Conservation (phyloP, 1,140 invertebrate genomes). For the Orius insidiosus region DNA sequence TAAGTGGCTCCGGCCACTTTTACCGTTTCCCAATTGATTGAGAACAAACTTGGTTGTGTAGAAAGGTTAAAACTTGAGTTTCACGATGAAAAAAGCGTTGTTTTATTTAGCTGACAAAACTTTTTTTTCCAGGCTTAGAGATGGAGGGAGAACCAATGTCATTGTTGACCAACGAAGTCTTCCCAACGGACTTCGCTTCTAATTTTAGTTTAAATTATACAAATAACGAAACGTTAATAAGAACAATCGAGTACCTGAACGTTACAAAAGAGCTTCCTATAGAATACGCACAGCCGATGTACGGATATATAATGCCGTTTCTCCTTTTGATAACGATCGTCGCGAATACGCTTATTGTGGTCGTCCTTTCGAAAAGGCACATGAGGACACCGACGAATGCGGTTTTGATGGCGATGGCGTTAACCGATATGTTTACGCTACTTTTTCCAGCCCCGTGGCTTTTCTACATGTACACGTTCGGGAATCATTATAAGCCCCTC, state of each 20-base stretch:
- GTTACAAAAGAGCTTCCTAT: conserved; percentile 46
- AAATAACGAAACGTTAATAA: too few species aligned
- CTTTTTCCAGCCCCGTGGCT: conserved; percentile 72
- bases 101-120: too few species aligned
- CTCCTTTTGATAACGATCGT: conserved; percentile 74
- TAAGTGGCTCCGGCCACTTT: too few species aligned
- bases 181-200: too few species aligned
- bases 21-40: too few species aligned
- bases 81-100: too few species aligned
- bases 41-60: too few species aligned
- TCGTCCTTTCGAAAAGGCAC: conserved; percentile 50
- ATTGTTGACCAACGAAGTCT: too few species aligned
- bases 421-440: conserved; percentile 83
- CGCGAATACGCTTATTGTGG: conserved; percentile 76
- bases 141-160: too few species aligned
- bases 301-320: conserved; percentile 66
- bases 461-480: conserved; percentile 80
- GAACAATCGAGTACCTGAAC: conserved; percentile 24
- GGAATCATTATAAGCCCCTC: conserved; percentile 62
- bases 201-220: too few species aligned
- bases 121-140: too few species aligned
- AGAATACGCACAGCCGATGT: conserved; percentile 42
- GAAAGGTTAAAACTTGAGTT: too few species aligned
- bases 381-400: conserved; percentile 52
- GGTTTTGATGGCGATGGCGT: conserved; percentile 64